phyloP scores from a whole-genome alignment of 23 tunicate genomes.

The Trididemnum nubilum region DNA sequence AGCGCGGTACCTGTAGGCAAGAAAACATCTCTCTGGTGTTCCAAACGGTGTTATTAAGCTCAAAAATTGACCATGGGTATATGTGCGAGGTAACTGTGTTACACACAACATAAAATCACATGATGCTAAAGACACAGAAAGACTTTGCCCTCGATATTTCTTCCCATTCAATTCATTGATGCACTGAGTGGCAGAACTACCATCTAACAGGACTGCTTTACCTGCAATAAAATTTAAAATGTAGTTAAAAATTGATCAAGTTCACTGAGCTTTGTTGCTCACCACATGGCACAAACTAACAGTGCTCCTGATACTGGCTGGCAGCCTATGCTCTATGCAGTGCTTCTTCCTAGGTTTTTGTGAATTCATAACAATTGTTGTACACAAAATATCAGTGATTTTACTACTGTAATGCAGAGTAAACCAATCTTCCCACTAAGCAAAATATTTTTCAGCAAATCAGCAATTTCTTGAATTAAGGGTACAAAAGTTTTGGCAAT shows the following conservation, averaged over 20 bases:
- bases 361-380: too few species aligned
- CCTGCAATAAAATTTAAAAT: slow-evolving; percentile 42
- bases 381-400: too few species aligned
- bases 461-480: too few species aligned
- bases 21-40: slow-evolving; percentile 94
- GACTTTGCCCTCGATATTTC: slow-evolving; percentile 52
- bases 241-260: not conserved
- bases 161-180: slow-evolving; percentile 64
- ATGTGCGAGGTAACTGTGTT: slow-evolving; percentile 76
- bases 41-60: slow-evolving; percentile 88
- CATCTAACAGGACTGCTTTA: slow-evolving; percentile 91
- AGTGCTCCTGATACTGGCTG: too few species aligned
- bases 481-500: too few species aligned
- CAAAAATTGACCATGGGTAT: slow-evolving; percentile 75
- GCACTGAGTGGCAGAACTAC: slow-evolving; percentile 67
- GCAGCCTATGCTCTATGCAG: not conserved
- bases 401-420: too few species aligned
- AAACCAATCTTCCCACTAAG: too few species aligned
- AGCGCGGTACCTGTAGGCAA: slow-evolving; percentile 81
- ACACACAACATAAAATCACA: slow-evolving; percentile 95
- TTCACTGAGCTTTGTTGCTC: not conserved
- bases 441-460: too few species aligned
- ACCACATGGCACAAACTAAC: too few species aligned
- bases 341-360: too few species aligned
- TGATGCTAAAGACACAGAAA: slow-evolving; percentile 76